A percentile compares a stretch with the other conserved stretches of the same genome.
These are phyloP conservation scores for Anoplius nigerrimus DNA, from an alignment of 2,888 invertebrate genomes.

Conservation along the genomic window DNA sequence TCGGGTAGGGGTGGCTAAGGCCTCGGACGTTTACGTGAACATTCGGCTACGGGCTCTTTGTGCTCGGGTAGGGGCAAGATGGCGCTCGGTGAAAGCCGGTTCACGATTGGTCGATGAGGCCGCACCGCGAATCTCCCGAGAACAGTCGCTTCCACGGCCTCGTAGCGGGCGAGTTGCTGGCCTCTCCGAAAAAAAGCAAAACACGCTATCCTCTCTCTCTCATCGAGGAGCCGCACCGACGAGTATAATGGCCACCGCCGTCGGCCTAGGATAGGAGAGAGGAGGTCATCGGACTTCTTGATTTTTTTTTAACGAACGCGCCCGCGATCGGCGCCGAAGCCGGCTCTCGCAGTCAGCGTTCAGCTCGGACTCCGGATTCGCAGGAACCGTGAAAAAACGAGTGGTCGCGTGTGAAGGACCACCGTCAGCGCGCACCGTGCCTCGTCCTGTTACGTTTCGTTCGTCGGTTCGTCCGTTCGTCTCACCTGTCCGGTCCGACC, in stretches of 20 bases:
- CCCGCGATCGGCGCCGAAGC: neutral
- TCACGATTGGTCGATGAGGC: slow-evolving; percentile 59
- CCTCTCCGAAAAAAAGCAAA: slow-evolving; percentile 7
- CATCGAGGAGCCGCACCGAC: slow-evolving; percentile 11
- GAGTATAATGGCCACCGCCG: slow-evolving; percentile 57
- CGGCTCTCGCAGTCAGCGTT: neutral
- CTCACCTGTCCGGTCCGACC: neutral
- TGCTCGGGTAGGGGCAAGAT: slow-evolving; percentile 59
- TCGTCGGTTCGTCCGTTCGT: slow-evolving; percentile 2
- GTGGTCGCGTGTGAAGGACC: no score
- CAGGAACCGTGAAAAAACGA: slow-evolving; percentile 23
- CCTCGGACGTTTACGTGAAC: slow-evolving; percentile 54
- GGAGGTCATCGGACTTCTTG: slow-evolving; percentile 6
- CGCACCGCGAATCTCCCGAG: slow-evolving; percentile 62
- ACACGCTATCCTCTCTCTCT: neutral
- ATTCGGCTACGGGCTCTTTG: slow-evolving; percentile 55
- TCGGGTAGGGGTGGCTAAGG: neutral
- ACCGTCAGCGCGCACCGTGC: no score
- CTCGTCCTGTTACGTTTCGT: neutral
- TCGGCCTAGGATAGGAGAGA: slow-evolving; percentile 40
- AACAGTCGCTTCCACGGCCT: slow-evolving; percentile 56
- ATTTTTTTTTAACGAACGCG: neutral
- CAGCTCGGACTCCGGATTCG: neutral
- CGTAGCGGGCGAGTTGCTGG: slow-evolving; percentile 53
- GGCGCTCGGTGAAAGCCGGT: slow-evolving; percentile 57